Percentiles rank a stretch among this genome's conserved stretches.
These are phyloP conservation scores for Hypotaenidia philippensis DNA, from an alignment of 2,797 vertebrate genomes.

Conservation along the genomic window DNA sequence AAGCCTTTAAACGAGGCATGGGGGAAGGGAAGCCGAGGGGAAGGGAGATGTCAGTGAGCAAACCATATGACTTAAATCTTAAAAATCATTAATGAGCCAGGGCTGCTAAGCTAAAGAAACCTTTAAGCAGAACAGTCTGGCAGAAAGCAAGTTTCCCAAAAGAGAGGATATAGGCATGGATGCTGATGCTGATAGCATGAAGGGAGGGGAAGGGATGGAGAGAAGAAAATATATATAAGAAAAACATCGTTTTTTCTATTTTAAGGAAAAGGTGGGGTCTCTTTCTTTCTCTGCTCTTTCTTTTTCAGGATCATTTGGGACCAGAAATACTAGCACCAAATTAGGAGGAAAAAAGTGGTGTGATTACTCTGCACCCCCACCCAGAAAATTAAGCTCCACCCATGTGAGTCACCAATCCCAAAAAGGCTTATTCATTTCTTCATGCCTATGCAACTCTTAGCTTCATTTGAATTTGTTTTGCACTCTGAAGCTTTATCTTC, in stretches of 20 bases:
- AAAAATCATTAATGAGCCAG: background rate
- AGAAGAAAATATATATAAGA: background rate
- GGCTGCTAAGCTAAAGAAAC: background rate
- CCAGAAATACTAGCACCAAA: background rate
- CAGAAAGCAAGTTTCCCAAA: background rate
- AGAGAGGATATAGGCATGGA: background rate
- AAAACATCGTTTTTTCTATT: background rate
- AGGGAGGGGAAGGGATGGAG: fast-evolving
- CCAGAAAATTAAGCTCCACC: background rate
- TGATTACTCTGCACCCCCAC: background rate
- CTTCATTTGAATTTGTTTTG: background rate
- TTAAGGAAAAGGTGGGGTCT: background rate
- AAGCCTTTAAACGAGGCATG: background rate
- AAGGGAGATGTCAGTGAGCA: background rate
- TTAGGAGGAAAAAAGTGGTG: background rate
- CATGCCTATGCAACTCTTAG: background rate
- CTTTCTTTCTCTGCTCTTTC: background rate
- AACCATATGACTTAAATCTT: background rate
- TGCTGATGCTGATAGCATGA: background rate
- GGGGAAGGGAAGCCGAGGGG: background rate
- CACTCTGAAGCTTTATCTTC: background rate
- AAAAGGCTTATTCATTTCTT: background rate
- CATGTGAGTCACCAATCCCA: background rate
- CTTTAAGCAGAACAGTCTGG: background rate
- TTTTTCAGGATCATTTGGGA: background rate